Evolutionary conservation across 2,113 vertebrate species (phyloP), one percentile per base, ranked within the genome.

Genomic region (Dolichallabes microphthalmus): DNA sequence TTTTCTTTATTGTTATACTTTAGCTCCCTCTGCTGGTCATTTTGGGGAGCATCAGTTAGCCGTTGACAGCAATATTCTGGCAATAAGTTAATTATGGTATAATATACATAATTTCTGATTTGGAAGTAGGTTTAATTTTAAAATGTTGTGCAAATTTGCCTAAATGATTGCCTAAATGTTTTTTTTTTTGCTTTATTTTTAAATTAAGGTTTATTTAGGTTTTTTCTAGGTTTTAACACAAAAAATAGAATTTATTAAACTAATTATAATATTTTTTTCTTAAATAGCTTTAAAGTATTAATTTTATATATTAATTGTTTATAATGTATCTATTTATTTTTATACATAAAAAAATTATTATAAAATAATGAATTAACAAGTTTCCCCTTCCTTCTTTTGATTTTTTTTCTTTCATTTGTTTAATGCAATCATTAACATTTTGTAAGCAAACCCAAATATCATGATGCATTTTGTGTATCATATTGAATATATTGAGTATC

Each of bases 21-120:
- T 68, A 32, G 25, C 61, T 53, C 80, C 80, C 80, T 55, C 63
- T 82, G 45, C 11, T 68, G 80, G 63, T 45, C 11, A 50, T 50
- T 77, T 20, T 32, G 27, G 17, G 27, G 11, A 32, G 9, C 17
- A 2, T 2, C 1, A 35, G 32, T 35, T 35, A 35, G 32, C 32
- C 2, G 32, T 35, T 35, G 50, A 27, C 14, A 76, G 25, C 27
- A 15, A 17, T 45, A 45, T 45, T 45, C 45, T 45, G 45, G 22
- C 35, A 25, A 17, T 25, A 74, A 1, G 32, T 35, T 35, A 35
- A 50, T 45, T 22, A 73, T 25, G 45, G 20, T 73, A 13, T 35
- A 69, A 32, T 19, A 69, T 35, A 45, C 4, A 68, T 32, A 1
- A 39, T 35, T 35, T 30, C 11, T 66, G 27, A 32, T 68, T 68